These are phyloP conservation scores for Takifugu ocellatus DNA, from an alignment of 2,797 vertebrate species.

Conservation along the genomic window DNA sequence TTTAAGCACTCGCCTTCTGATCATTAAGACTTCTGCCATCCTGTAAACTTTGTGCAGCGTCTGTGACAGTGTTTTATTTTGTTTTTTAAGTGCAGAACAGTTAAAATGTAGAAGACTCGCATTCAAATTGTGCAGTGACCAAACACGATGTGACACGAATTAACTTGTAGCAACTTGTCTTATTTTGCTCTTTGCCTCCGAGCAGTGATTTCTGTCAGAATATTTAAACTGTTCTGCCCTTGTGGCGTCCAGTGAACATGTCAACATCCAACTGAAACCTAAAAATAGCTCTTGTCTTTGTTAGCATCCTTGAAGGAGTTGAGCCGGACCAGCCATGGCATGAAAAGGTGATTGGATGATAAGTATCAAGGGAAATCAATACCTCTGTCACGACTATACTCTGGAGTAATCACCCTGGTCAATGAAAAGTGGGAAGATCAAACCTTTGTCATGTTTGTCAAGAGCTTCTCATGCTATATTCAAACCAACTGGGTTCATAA, in stretches of 20 bases:
- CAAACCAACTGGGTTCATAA: slow-evolving; percentile 24
- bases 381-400: slow-evolving; percentile 51
- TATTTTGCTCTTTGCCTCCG: neutral
- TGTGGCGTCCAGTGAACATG: slow-evolving; percentile 13
- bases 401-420: slow-evolving; percentile 49
- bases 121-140: neutral
- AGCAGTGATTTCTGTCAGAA: neutral
- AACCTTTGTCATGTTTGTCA: slow-evolving; percentile 37
- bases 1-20: slow-evolving; percentile 13
- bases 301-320: slow-evolving; percentile 17
- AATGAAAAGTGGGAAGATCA: slow-evolving; percentile 18
- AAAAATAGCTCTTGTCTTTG: slow-evolving; percentile 44
- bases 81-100: slow-evolving; percentile 3
- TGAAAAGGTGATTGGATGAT: slow-evolving; percentile 41
- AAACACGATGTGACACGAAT: slow-evolving; percentile 1
- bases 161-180: neutral
- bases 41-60: neutral
- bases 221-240: neutral
- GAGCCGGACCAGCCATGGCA: slow-evolving; percentile 20
- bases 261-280: slow-evolving; percentile 9
- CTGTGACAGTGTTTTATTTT: neutral
- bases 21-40: slow-evolving; percentile 23
- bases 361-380: slow-evolving; percentile 58
- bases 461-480: slow-evolving; percentile 19
- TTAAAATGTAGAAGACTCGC: neutral